Percentiles rank a stretch among this genome's conserved stretches.
phyloP scores from a whole-genome alignment of 2,797 vertebrate genomes.

The Mionectes olivaceus region DNA sequence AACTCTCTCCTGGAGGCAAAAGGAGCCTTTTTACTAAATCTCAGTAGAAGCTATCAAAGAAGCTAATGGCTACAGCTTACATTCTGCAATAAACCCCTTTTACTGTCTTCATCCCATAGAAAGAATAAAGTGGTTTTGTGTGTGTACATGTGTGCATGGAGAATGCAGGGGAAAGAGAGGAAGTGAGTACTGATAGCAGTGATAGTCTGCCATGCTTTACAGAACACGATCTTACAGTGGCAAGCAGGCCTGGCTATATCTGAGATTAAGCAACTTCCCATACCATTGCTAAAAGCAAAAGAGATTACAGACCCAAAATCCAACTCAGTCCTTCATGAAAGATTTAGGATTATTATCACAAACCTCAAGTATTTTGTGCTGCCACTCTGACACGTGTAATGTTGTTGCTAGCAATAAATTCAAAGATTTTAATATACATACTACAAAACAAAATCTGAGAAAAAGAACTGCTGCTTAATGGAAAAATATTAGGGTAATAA shows the following conservation, averaged over 20 bases:
- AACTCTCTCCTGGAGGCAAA: neutral
- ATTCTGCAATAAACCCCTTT: neutral
- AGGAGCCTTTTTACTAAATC: neutral
- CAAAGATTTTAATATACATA: neutral
- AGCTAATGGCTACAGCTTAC: neutral
- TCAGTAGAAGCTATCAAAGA: neutral
- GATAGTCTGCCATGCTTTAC: neutral
- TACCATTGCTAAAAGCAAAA: neutral
- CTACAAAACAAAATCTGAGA: neutral
- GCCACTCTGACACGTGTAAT: neutral
- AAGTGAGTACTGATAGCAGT: neutral
- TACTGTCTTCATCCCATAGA: neutral
- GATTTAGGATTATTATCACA: neutral
- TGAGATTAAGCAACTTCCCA: neutral
- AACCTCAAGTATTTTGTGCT: neutral
- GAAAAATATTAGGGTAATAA: neutral
- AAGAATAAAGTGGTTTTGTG: neutral
- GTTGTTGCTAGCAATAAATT: neutral
- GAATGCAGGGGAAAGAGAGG: fast-evolving
- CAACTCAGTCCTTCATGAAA: neutral
- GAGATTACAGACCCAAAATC: neutral
- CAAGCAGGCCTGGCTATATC: neutral
- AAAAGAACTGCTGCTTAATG: neutral
- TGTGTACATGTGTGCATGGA: neutral
- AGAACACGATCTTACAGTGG: neutral